Conservation (phyloP, 2,888 invertebrate species). For the Meteorus cinctellus region DNA sequence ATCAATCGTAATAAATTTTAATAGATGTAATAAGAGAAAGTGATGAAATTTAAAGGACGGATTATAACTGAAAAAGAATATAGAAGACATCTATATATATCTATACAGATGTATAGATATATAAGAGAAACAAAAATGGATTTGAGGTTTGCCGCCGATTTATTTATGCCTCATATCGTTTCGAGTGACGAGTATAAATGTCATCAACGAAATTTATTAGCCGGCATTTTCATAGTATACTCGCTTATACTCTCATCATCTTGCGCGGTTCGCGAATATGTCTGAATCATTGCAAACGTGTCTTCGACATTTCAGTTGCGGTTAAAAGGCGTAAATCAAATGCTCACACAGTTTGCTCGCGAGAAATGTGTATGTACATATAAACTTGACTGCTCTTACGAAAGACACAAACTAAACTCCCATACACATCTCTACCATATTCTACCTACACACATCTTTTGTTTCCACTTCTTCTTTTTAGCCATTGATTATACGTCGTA, state of each 20-base stretch:
- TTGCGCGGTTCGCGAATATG: conserved; percentile 40
- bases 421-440: no score
- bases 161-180: conserved; percentile 70
- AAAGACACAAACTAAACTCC: no score
- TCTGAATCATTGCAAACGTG: conserved; percentile 46
- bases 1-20: conserved; percentile 1
- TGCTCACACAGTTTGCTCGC: background rate
- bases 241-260: conserved; percentile 1
- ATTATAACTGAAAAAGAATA: background rate
- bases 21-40: conserved; percentile 21
- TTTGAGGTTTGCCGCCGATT: conserved; percentile 52
- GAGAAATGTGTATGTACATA: background rate
- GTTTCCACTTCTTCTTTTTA: background rate
- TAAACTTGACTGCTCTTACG: no score
- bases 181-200: conserved; percentile 70
- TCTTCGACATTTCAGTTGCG: conserved; percentile 46
- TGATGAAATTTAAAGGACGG: conserved; percentile 7
- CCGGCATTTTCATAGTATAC: conserved; percentile 31
- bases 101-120: conserved; percentile 14
- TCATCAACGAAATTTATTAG: conserved; percentile 64
- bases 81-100: conserved; percentile 3
- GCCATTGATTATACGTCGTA: background rate
- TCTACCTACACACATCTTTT: background rate
- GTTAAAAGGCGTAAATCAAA: conserved; percentile 39
- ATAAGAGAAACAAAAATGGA: conserved; percentile 37